Evolutionary conservation across 2,113 vertebrate species (phyloP), one percentile per base, ranked within the genome.

Genomic region (Ia io): DNA sequence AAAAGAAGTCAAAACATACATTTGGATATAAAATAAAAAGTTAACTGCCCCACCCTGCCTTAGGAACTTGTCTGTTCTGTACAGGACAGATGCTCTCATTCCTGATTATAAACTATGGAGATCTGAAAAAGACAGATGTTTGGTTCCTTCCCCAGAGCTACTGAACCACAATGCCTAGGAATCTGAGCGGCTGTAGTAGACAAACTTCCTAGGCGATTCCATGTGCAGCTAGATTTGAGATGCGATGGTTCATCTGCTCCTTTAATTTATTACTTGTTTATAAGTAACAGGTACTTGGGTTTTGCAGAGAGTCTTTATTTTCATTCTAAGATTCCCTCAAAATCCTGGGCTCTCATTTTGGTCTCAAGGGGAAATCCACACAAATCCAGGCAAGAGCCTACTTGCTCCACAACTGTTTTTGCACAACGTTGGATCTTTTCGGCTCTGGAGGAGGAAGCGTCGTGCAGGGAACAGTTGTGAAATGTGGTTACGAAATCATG

Each of bases 401-500:
- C 56, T 70, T 86, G 69, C 65, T 22, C 85, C 35, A 49, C 56
- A 40, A 32, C 47, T 25, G 28, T 56, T 86, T 74, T 59, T 86
- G 35, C 73, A 32, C n/a, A 59, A 37, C 5, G 11, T 6, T 73
- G 25, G 20, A 65, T 35, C 25, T 71, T 67, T 44, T 84, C 44
- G 74, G 40, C 67, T 84, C 61, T 56, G 59, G 59, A 65, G 12
- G 40, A 78, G 32, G 61, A 76, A 87, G 69, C 28, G 35, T 42
- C 11, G 0, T 14, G n/a, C 80, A 90, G 74, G 80, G 85, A 86
- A 71, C 6, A 63, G 32, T 85, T 86, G 59, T 86, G 79, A 63
- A 80, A 76, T 70, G 67, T 44, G 35, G 69, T 70, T 90, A 42
- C 37, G 69, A 95, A 94, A 93, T 86, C 59, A 79, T 35, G 44